Evolutionary conservation across 2,113 vertebrate genomes (phyloP).

Genomic region (Harpagus bidentatus): DNA sequence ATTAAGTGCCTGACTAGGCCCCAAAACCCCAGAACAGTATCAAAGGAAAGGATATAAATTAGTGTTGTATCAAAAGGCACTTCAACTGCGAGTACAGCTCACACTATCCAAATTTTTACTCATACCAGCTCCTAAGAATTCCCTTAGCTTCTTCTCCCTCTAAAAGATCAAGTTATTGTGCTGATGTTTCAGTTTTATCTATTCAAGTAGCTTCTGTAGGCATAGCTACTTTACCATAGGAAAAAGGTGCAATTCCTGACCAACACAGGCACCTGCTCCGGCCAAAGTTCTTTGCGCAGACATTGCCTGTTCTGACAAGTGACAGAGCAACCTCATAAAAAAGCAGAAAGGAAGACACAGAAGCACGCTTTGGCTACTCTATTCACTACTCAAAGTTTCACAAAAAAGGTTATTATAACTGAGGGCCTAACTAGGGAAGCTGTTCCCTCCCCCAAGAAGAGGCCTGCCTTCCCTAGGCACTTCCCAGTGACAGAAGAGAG

Average conservation of each 20-base stretch:
- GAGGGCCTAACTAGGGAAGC: not conserved
- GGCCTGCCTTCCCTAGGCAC: not conserved
- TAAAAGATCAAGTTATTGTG: not conserved
- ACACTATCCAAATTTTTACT: not conserved
- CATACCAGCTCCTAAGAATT: not conserved
- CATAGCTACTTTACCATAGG: not conserved
- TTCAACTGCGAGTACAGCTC: not conserved
- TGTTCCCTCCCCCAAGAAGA: not conserved
- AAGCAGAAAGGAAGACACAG: not conserved
- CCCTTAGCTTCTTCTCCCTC: not conserved
- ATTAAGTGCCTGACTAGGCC: not conserved
- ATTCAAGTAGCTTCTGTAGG: not conserved
- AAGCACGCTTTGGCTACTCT: not conserved
- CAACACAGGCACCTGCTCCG: not conserved
- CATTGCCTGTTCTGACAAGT: not conserved
- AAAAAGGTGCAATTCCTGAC: not conserved
- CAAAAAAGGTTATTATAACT: not conserved
- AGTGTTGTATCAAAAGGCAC: not conserved
- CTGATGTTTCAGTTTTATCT: not conserved
- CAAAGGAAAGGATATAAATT: not conserved
- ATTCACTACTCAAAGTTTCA: not conserved
- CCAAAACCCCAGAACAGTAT: not conserved
- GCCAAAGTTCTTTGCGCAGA: not conserved
- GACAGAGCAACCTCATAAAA: not conserved
- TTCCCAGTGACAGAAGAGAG: not conserved